These are phyloP conservation scores for Onchidella celtica DNA, from an alignment of 2,888 invertebrate genomes.

Conservation along the genomic window DNA sequence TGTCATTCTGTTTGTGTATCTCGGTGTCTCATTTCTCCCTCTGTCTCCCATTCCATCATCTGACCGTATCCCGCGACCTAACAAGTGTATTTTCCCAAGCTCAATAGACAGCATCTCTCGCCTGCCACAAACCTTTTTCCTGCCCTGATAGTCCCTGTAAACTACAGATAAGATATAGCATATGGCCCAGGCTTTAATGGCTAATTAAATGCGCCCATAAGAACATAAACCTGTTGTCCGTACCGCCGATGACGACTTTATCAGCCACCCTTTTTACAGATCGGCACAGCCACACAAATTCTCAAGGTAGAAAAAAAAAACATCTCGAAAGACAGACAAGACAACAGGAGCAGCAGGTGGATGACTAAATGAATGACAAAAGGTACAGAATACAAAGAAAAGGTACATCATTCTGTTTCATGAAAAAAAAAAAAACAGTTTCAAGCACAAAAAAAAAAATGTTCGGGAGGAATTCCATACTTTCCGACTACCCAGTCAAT, in stretches of 20 bases:
- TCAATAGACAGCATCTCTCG: constrained; percentile 25
- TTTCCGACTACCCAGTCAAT: no score
- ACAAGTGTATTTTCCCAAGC: not conserved
- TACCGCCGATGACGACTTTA: not conserved
- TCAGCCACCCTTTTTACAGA: not conserved
- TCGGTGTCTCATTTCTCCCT: not conserved
- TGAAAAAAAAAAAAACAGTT: not conserved
- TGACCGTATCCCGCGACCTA: not conserved
- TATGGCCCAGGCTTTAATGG: not conserved
- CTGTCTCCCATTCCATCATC: not conserved
- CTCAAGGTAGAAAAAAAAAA: not conserved
- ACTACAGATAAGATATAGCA: constrained; percentile 8
- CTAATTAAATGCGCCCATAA: not conserved
- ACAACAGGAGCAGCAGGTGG: no score
- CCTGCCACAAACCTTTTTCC: constrained; percentile 25
- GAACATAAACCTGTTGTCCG: not conserved
- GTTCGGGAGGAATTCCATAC: no score
- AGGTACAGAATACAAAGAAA: not conserved
- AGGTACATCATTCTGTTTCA: not conserved
- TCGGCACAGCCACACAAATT: not conserved
- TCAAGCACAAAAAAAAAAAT: not conserved
- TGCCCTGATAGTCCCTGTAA: not conserved
- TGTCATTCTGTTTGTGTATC: not conserved
- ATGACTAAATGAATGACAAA: not conserved
- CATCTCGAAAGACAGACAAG: no score